Conservation (phyloP, 2,113 vertebrate species). For the Silurus asotus region DNA sequence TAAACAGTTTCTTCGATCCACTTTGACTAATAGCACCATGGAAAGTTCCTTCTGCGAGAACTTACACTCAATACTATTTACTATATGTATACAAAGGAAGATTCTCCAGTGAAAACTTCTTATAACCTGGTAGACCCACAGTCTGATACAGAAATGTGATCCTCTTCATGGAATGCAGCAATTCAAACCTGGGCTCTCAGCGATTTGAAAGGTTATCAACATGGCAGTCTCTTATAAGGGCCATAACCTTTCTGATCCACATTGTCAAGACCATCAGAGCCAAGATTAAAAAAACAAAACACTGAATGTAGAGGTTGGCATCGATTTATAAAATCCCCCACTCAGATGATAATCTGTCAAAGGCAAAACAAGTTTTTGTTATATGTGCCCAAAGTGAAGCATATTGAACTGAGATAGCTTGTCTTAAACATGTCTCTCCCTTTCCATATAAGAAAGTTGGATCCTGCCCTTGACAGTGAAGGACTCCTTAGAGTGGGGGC, state of each 20-base stretch:
- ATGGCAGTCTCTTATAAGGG: constrained; percentile 12
- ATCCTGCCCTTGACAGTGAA: constrained; percentile 10
- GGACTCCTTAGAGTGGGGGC: constrained; percentile 24
- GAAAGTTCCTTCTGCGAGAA: background rate
- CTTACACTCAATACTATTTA: background rate
- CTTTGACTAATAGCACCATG: constrained; percentile 14
- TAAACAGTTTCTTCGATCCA: constrained; percentile 43
- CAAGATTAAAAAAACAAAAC: background rate
- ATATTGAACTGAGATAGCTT: constrained; percentile 12
- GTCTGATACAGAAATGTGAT: constrained; percentile 12
- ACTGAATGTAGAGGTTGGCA: constrained; percentile 27
- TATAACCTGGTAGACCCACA: constrained; percentile 23
- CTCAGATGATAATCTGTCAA: background rate
- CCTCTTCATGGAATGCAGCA: background rate
- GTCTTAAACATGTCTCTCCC: background rate
- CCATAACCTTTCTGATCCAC: constrained; percentile 11
- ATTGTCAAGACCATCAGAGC: background rate
- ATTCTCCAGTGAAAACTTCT: background rate
- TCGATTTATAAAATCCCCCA: background rate
- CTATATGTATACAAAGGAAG: background rate
- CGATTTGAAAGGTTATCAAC: constrained; percentile 39
- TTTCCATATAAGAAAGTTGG: constrained; percentile 6
- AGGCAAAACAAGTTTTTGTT: constrained; percentile 24
- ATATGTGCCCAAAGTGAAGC: background rate
- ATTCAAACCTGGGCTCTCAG: background rate